These are phyloP conservation scores for Phodopus roborovskii DNA, from an alignment of 2,113 vertebrate species.

Conservation along the genomic window DNA sequence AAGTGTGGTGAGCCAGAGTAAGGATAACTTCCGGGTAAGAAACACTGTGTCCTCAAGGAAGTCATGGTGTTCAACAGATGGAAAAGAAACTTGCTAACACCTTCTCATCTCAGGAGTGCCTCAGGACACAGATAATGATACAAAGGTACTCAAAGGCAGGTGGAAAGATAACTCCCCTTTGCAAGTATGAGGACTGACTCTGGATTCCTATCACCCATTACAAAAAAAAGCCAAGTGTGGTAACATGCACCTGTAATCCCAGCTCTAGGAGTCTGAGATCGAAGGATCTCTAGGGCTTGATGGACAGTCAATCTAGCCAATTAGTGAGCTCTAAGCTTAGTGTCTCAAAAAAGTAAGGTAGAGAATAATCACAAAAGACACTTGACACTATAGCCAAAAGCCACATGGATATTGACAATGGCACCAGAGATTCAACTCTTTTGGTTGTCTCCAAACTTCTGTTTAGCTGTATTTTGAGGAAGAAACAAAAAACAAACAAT, in stretches of 20 bases:
- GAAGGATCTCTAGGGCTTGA: not conserved
- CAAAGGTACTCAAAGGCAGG: not conserved
- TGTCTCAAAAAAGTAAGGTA: not conserved
- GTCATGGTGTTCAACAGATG: not conserved
- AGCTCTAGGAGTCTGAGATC: not conserved
- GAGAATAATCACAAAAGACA: not conserved
- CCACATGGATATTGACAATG: not conserved
- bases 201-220: not conserved
- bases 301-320: not conserved
- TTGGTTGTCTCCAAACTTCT: slow-evolving; percentile 5
- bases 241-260: not conserved
- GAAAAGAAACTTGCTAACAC: not conserved
- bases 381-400: not conserved
- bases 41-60: not conserved
- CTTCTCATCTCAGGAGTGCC: not conserved
- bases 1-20: not conserved
- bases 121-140: not conserved
- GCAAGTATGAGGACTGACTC: not conserved
- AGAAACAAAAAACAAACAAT: slow-evolving; percentile 30
- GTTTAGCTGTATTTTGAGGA: slow-evolving; percentile 7
- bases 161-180: not conserved
- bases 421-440: not conserved
- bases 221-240: too few relatives aligned
- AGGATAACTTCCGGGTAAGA: slow-evolving; percentile 35
- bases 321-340: not conserved